Percentiles rank a stretch among this genome's conserved stretches.
Conservation (phyloP, 2,888 invertebrate species). For the Melanostoma scalare region DNA sequence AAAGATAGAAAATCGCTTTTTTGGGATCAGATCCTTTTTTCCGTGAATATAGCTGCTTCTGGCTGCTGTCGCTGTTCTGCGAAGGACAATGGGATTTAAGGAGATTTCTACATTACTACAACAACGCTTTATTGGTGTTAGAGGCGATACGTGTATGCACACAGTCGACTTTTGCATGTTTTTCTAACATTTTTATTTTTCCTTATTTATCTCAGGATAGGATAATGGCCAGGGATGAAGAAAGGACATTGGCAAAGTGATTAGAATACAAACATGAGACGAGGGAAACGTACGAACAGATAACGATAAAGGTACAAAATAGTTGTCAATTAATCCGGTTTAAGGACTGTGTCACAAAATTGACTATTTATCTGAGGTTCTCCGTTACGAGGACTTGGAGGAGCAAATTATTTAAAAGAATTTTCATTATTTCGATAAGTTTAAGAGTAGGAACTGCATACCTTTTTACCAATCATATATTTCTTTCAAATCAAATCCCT, state of each 20-base stretch:
- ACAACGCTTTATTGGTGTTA: slow-evolving; percentile 53
- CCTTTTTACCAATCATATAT: too few species aligned
- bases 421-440: too few species aligned
- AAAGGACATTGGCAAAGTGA: slow-evolving; percentile 36
- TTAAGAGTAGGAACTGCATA: too few species aligned
- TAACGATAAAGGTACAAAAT: slow-evolving; percentile 70
- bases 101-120: slow-evolving; percentile 63
- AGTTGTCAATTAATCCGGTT: slow-evolving; percentile 68
- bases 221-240: slow-evolving; percentile 60
- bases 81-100: slow-evolving; percentile 63
- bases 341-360: slow-evolving; percentile 43
- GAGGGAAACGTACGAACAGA: slow-evolving; percentile 40
- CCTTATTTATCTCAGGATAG: slow-evolving; percentile 49
- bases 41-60: slow-evolving; percentile 46
- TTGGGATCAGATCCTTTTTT: slow-evolving; percentile 72
- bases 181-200: slow-evolving; percentile 26
- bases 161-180: slow-evolving; percentile 64
- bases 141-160: slow-evolving; percentile 26
- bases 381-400: too few species aligned
- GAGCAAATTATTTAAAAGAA: too few species aligned
- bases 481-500: too few species aligned
- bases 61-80: slow-evolving; percentile 35
- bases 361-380: background rate
- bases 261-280: slow-evolving; percentile 57
- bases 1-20: slow-evolving; percentile 72